Base-by-base conservation (phyloP, 2,888 invertebrate species). In the Stegana nigrithorax region DNA sequence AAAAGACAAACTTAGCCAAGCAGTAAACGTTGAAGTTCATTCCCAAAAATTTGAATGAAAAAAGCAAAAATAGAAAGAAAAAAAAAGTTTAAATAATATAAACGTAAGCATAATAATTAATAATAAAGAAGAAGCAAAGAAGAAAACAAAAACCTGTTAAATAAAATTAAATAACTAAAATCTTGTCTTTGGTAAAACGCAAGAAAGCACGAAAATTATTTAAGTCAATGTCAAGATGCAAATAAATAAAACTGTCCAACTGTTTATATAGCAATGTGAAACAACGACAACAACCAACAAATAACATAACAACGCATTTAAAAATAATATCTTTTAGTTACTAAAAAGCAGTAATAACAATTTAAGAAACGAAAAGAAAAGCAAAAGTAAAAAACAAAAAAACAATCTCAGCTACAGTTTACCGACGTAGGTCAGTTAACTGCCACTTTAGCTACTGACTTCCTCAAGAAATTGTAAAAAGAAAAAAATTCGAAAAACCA, bases 181-280 rank as follows among this genome's bases (percentile, higher is more conserved):
- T n/a, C n/a, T n/a, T n/a, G n/a, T n/a, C n/a, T n/a, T n/a, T n/a
- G n/a, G n/a, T n/a, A n/a, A 60, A 45, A 63, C 10, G 19, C 26
- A 62, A 60, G 62, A 62, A 65, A 65, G 57, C 58, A 55, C 27
- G 56, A 36, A 60, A 60, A 61, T 67, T 68, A 72, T 73, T 65
- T 69, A 68, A 74, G 74, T 73, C 74, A 74, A 74, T 74, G 74
- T 72, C 74, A 73, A 67, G 65, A 29, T 10, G 63, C n/a, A 32
- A 26, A 65, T 63, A 65, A 68, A 65, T 17, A 10, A 19, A 5
- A 21, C 3, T 6, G 12, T 53, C 27, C 10, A 1, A 27, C 32
- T 36, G 32, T 36, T 55, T 55, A 5, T 36, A 23, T 47, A n/a
- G 21, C 14, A 39, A 6, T 50, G 2, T 50, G 25, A 39, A 39